Evolutionary conservation across 1,140 invertebrate genomes (phyloP), one percentile per base, ranked within the genome.

Genomic region (Nilaparvata lugens): DNA sequence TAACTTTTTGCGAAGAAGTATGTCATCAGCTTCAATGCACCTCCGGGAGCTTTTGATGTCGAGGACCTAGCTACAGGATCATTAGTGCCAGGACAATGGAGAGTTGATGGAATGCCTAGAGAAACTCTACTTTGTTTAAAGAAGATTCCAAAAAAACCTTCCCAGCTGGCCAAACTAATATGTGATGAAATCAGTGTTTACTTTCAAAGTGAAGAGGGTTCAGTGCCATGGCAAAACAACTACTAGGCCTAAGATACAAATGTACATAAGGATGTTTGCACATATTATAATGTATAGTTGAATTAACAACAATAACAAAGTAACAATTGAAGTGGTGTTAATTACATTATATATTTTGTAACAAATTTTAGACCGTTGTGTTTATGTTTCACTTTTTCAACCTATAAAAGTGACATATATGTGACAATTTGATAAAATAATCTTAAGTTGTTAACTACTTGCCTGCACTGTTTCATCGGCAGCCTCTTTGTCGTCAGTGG

Each of bases 1-100:
- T 59, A 73, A 73, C 53, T 72, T 70, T 63, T 61, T 73, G 9
- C 65, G 68, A 62, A 66, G 19, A 60, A 69, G 68, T 64, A 64
- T 62, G 58, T 56, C 40, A 51, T 69, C 57, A 58, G 51, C 25
- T 51, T 42, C 19, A 58, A 51, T 48, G 48, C 62, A 58, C 65
- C 69, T 57, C 64, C 23, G 19, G 62, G 65, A 25, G 58, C 65
- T 42, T 66, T 68, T 53, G 67, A 67, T 51, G 38, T 52, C 56
- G 63, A 65, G 52, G 63, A 64, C 25, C 48, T 42, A 56, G 21
- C 42, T 24, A 58, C 42, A 51, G 66, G 42, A 58, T 55, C 59
- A 24, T 24, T 58, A 19, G 31, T 58, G 24, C 57, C 57, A 51
- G 43, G 57, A 48, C 57, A 58, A 25, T 58, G 57, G 57, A 19